Base-by-base conservation (phyloP, 2,888 invertebrate genomes). In the Nephrocerus scutellatus region DNA sequence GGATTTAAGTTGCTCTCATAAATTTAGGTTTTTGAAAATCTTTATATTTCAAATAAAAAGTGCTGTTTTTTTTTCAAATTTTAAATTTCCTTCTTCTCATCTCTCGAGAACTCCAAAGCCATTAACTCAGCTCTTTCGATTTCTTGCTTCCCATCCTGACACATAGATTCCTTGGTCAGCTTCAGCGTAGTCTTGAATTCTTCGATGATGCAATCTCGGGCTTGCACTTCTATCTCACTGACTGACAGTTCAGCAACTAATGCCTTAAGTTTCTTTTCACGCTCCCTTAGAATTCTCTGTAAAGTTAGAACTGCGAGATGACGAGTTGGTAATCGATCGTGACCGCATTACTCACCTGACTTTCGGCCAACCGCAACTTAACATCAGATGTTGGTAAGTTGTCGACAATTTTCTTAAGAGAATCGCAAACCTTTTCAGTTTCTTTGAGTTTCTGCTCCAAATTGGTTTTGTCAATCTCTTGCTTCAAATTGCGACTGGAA, bases 211-310 rank as follows among this genome's bases (percentile, higher is more conserved):
- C 56, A 52, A 14, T 69, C 62, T 3, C 60, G 59, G 0, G 59
- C 48, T 30, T 62, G 53, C 6, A 62, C 30, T 36, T 69, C 70
- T 6, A 64, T 60, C 32, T 63, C 60, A 34, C 60, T 63, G 21
- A 62, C 56, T 25, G 55, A 55, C 25, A 66, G 42, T 47, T 69
- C 68, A 2, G 67, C 68, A 10, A 54, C 47, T 14, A 66, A 42
- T 5, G 59, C 62, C 25, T 59, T 60, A 2, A 68, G 29, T 32
- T 59, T 61, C 19, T 59, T 59, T 1, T 49, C 47, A 23, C 60
- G 60, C 1, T 42, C 42, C 3, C 58, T 53, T 39, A 63, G 55
- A 12, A 55, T 41, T 16, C 53, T 55, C 53, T 61, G 41, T 38
- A 54, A 51, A n/a, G 5, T 3, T 30, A 36, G 34, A 6, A 21